Evolutionary conservation across 2,113 vertebrate species (phyloP).

Genomic region (Mustela lutreola): DNA sequence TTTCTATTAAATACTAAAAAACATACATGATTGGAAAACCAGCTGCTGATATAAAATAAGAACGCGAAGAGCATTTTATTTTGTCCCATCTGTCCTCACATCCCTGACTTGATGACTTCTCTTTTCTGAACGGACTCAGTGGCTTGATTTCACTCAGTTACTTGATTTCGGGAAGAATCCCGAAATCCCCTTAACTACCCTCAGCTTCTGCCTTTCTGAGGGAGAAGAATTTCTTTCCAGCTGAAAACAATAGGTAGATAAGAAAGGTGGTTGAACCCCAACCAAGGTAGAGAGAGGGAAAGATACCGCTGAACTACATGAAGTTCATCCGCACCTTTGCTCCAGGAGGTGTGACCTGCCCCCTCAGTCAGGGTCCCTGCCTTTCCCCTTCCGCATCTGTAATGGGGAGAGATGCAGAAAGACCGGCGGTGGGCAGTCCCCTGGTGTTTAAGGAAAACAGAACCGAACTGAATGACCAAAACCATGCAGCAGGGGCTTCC

Average conservation of each 20-base stretch:
- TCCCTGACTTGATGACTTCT: neutral
- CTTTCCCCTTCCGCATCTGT: neutral
- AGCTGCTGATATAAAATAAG: neutral
- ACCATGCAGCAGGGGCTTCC: rapidly evolving
- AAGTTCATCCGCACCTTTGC: rapidly evolving
- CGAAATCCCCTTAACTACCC: neutral
- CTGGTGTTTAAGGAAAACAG: neutral
- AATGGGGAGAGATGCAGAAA: neutral
- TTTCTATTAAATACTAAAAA: neutral
- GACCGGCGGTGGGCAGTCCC: neutral
- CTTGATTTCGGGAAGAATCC: neutral
- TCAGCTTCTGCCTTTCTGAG: neutral
- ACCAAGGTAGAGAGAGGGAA: neutral
- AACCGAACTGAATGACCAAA: too few species aligned
- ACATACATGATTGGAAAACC: neutral
- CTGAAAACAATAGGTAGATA: neutral
- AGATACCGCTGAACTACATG: neutral
- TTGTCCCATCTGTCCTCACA: neutral
- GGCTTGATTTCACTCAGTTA: neutral
- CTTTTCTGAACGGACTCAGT: neutral
- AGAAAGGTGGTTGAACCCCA: neutral
- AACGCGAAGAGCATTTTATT: neutral
- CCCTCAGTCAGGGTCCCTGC: too few species aligned
- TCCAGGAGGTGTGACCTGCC: neutral
- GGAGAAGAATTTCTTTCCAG: neutral